phyloP scores from a whole-genome alignment of 2,797 vertebrate species.

The Calcarius lapponicus region DNA sequence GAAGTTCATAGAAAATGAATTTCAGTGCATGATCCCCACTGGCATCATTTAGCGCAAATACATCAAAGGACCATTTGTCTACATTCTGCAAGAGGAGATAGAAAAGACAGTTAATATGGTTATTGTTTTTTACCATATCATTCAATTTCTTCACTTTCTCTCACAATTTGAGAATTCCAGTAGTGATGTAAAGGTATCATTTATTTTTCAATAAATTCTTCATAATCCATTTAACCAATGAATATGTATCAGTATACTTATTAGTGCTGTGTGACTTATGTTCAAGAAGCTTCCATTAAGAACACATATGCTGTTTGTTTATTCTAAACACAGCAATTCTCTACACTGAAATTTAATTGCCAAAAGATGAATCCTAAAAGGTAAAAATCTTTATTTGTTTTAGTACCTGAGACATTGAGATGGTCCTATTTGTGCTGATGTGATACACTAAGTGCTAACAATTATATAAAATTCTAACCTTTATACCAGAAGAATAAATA shows the following conservation, averaged over 20 bases:
- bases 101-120: not conserved
- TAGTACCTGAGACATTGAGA: not conserved
- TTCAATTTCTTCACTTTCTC: not conserved
- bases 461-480: not conserved
- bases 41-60: conserved; percentile 93
- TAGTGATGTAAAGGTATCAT: not conserved
- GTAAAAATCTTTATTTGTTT: not conserved
- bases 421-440: not conserved
- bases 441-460: not conserved
- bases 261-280: not conserved
- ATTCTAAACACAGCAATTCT: not conserved
- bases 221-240: not conserved
- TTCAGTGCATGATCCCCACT: conserved; percentile 94
- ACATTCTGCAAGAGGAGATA: conserved; percentile 79
- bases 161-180: not conserved
- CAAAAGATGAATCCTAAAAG: not conserved
- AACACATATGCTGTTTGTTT: not conserved
- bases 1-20: conserved; percentile 95
- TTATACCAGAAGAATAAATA: not conserved
- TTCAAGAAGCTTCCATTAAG: not conserved
- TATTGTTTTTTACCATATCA: not conserved
- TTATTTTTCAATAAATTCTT: not conserved
- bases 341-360: not conserved
- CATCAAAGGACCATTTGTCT: conserved; percentile 94
- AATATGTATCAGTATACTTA: not conserved